These are phyloP conservation scores for Manis pentadactyla DNA, from an alignment of 2,797 vertebrate species.

Conservation along the genomic window DNA sequence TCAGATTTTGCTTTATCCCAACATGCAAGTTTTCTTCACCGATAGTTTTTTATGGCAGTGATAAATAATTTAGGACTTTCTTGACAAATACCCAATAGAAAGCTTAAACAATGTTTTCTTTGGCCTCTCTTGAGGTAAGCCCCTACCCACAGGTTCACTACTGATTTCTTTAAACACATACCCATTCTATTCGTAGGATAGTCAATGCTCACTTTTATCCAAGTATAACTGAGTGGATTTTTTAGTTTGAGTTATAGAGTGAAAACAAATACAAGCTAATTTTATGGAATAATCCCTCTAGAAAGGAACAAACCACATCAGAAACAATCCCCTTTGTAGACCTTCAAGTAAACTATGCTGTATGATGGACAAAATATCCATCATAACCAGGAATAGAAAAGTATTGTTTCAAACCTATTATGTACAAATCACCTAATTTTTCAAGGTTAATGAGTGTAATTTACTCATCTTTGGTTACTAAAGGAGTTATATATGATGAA, in stretches of 20 bases:
- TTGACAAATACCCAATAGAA: not conserved
- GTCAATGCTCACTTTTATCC: not conserved
- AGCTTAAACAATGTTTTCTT: not conserved
- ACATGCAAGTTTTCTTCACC: not conserved
- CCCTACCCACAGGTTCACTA: not conserved
- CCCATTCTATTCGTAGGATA: not conserved
- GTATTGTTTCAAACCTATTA: constrained; percentile 93
- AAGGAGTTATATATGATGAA: constrained; percentile 91
- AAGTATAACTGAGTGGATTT: not conserved
- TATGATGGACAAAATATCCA: constrained; percentile 84
- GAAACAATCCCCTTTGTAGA: constrained; percentile 74
- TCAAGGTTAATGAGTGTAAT: constrained; percentile 98
- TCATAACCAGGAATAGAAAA: constrained; percentile 86
- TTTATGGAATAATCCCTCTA: constrained; percentile 71
- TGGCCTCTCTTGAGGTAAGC: not conserved
- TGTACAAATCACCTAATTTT: constrained; percentile 93
- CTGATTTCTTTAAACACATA: not conserved
- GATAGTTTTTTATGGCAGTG: not conserved
- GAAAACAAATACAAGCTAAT: constrained; percentile 51
- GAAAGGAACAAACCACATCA: constrained; percentile 70
- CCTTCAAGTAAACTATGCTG: constrained; percentile 79
- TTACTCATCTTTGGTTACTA: constrained; percentile 92
- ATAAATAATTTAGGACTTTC: constrained; percentile 38
- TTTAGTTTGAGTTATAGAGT: not conserved
- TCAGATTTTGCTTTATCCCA: constrained; percentile 40